Base-by-base conservation (phyloP, 2,888 invertebrate genomes). In the Alsophila aescularia region DNA sequence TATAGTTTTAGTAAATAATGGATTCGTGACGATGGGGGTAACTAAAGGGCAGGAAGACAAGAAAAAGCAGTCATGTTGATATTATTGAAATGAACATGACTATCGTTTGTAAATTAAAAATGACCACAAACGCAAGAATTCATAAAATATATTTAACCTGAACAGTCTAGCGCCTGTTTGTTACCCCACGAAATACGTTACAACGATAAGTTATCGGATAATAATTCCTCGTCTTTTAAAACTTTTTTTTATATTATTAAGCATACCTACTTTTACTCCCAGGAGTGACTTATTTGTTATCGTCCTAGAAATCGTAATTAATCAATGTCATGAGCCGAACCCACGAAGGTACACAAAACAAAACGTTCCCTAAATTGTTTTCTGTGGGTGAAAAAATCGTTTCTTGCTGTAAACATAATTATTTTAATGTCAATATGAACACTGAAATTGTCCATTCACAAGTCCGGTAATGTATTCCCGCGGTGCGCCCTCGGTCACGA, bases 381-480 rank as follows among this genome's bases (percentile, higher is more conserved):
- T 29, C 21, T 34, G 34, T 40, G 40, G 21, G 39, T 13, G 36
- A 31, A 54, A 54, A 48, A 55, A 41, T 27, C 34, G 40, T 40
- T 44, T 50, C 43, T 58, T 43, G 57, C 15, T 61, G 80, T 77
- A 81, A 82, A 83, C 81, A 83, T 78, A 80, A 83, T 85, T 83
- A 85, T 79, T 83, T 75, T 75, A 76, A 83, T 80, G 77, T 82
- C 79, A 83, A 81, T 81, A 81, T 81, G 72, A 82, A 82, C 79
- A 80, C 66, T 84, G 85, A 79, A 79, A 79, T 76, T 79, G 79
- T 84, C 83, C 79, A 76, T 83, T 79, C 78, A 77, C 84, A 79
- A 81, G 79, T 77, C 78, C 75, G 70, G 75, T 83, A 84, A 86
- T 84, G 85, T 82, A 82, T 85, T 82, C 85, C 65, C 69, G 74